A percentile compares a stretch with the other conserved stretches of the same genome.
Conservation (phyloP, 2,113 vertebrate species). For the Lepus europaeus region DNA sequence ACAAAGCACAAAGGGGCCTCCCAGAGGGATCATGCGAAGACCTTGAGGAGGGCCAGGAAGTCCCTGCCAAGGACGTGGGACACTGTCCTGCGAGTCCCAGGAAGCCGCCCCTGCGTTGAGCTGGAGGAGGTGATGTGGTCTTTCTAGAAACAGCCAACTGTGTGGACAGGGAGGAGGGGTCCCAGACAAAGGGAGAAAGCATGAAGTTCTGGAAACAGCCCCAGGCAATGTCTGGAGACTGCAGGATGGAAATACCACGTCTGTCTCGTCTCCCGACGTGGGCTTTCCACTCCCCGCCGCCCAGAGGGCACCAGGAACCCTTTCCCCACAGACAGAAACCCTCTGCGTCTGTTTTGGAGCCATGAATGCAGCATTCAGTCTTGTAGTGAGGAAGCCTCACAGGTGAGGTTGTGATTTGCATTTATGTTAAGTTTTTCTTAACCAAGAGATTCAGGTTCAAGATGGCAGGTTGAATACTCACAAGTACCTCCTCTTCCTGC, state of each 20-base stretch:
- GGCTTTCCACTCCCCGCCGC: not conserved
- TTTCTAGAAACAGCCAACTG: not conserved
- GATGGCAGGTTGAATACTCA: not conserved
- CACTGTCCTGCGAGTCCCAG: not conserved
- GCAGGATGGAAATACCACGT: not conserved
- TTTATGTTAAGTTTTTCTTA: not conserved
- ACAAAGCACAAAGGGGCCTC: not conserved
- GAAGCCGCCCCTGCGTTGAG: not conserved
- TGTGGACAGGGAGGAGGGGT: not conserved
- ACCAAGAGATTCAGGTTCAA: not conserved
- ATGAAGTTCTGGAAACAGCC: not conserved
- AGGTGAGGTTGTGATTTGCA: not conserved
- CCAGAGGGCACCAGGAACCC: not conserved
- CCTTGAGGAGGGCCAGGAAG: not conserved
- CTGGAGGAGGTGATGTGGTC: not conserved
- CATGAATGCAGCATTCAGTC: not conserved
- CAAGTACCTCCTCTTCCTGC: not conserved
- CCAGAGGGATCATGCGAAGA: not conserved
- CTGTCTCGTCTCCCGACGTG: not conserved
- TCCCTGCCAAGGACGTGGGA: not conserved
- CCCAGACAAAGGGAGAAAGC: not conserved
- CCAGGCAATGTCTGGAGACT: not conserved
- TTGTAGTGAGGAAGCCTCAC: not conserved
- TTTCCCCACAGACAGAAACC: not conserved
- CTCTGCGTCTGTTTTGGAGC: too few species aligned